Evolutionary conservation across 2,888 invertebrate species (phyloP).

Genomic region (Leucoma salicis): DNA sequence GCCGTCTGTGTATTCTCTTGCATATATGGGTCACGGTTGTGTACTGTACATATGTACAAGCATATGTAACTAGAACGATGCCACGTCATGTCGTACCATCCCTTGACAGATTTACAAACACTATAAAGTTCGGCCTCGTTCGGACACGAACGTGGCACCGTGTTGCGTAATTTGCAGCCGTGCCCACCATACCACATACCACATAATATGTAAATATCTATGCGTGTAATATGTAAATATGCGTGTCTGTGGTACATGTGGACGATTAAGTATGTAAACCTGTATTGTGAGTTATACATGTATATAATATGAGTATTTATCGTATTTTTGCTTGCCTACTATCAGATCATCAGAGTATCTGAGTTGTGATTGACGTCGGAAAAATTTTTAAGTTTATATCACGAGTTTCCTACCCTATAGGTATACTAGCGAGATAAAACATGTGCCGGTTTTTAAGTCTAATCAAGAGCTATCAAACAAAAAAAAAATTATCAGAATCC

Average conservation of each 20-base stretch:
- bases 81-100: slow-evolving; percentile 13
- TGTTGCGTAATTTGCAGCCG: not conserved
- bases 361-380: no score
- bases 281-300: not conserved
- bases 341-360: no score
- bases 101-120: slow-evolving; percentile 17
- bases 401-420: no score
- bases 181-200: no score
- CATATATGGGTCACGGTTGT: not conserved
- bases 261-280: not conserved
- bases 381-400: no score
- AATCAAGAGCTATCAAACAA: no score
- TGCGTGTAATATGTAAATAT: not conserved
- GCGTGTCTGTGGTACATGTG: not conserved
- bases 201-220: no score
- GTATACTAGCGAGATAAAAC: no score
- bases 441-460: no score
- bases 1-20: no score
- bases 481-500: no score
- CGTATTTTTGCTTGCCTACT: not conserved
- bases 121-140: slow-evolving; percentile 26
- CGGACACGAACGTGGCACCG: slow-evolving; percentile 8
- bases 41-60: not conserved
- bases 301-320: not conserved
- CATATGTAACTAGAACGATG: slow-evolving; percentile 17